A percentile compares a stretch with the other conserved stretches of the same genome.
These are phyloP conservation scores for Dendrocopos noguchii DNA, from an alignment of 2,113 vertebrate species.

Conservation along the genomic window DNA sequence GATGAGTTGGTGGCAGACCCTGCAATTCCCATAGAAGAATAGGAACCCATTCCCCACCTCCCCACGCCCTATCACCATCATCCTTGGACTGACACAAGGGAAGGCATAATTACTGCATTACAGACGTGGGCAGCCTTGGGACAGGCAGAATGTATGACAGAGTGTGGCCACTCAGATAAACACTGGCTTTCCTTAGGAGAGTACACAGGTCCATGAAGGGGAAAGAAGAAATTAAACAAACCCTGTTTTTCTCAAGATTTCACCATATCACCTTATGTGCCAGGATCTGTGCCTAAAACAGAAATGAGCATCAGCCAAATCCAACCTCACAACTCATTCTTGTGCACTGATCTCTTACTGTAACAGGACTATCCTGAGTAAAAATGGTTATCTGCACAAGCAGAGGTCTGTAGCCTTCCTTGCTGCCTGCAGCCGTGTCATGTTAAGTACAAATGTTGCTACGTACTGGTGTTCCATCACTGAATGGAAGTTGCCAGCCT, in stretches of 20 bases:
- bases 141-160: background rate
- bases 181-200: background rate
- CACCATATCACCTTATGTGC: rapidly evolving
- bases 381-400: background rate
- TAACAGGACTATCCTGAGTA: background rate
- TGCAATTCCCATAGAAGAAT: background rate
- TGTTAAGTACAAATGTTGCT: background rate
- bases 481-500: background rate
- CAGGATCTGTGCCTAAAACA: background rate
- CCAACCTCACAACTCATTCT: background rate
- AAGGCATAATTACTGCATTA: background rate
- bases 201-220: background rate
- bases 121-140: background rate
- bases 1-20: background rate
- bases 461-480: background rate
- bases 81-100: background rate
- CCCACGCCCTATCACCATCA: background rate
- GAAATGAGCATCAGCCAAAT: background rate
- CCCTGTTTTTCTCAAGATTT: background rate
- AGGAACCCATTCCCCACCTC: background rate
- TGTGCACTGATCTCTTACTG: background rate
- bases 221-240: background rate
- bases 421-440: background rate
- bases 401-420: background rate
- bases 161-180: background rate